These are phyloP conservation scores for Chalcosyrphus nemorum DNA, from an alignment of 2,888 invertebrate genomes.

Conservation along the genomic window DNA sequence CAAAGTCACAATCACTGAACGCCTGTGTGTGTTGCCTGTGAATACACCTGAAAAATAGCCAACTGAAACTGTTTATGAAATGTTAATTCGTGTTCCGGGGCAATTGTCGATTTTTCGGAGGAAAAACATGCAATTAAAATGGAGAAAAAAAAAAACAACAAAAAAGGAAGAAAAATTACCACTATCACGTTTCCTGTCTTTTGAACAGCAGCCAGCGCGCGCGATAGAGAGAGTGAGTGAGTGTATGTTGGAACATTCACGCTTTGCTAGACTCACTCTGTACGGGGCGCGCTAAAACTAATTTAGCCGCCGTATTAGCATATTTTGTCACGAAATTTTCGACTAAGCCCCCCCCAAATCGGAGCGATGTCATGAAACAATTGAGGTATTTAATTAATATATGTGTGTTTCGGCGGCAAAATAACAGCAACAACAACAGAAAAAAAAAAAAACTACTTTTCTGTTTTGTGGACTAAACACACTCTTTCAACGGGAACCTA, in stretches of 20 bases:
- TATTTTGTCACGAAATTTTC: slow-evolving; percentile 72
- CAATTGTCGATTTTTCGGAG: slow-evolving; percentile 71
- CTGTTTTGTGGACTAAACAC: not conserved
- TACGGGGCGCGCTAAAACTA: slow-evolving; percentile 68
- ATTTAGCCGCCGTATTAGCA: slow-evolving; percentile 69
- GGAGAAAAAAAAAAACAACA: slow-evolving; percentile 68
- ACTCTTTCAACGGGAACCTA: slow-evolving; percentile 13
- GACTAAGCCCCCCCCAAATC: slow-evolving; percentile 56
- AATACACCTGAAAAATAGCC: slow-evolving; percentile 7
- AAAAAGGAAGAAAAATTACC: slow-evolving; percentile 67
- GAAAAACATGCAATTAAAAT: slow-evolving; percentile 71
- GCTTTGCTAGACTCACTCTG: slow-evolving; percentile 60
- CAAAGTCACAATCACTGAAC: slow-evolving; percentile 33
- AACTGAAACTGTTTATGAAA: slow-evolving; percentile 66
- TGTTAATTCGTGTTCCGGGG: slow-evolving; percentile 72
- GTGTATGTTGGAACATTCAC: slow-evolving; percentile 69
- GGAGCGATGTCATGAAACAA: slow-evolving; percentile 71
- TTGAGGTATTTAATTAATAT: slow-evolving; percentile 68
- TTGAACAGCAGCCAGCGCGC: too few species aligned
- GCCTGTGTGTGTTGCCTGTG: not conserved
- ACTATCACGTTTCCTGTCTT: slow-evolving; percentile 70
- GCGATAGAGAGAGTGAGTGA: too few species aligned
- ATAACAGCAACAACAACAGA: not conserved
- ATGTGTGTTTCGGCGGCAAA: too few species aligned
- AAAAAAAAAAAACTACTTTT: slow-evolving; percentile 2